Conservation (phyloP, 2,888 invertebrate genomes). For the Dugesia japonica region DNA sequence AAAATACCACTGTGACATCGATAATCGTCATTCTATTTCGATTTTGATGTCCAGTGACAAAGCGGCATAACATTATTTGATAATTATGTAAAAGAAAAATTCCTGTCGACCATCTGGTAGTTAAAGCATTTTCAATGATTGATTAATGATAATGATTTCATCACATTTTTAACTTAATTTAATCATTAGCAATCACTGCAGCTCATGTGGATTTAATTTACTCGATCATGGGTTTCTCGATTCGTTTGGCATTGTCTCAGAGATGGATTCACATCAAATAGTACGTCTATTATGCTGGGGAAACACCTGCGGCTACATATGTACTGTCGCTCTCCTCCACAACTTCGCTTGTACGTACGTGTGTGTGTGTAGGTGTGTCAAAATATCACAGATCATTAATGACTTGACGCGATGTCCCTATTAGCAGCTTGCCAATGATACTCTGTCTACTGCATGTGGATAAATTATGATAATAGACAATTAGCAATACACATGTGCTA, state of each 20-base stretch:
- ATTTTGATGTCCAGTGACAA: constrained; percentile 6
- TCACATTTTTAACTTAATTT: constrained; percentile 4
- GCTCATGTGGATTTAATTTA: constrained; percentile 16
- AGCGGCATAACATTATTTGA: not conserved
- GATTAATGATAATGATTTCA: constrained; percentile 14
- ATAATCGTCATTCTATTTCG: not conserved
- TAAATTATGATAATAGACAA: constrained; percentile 20
- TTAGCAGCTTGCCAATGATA: not conserved
- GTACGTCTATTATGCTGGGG: constrained; percentile 11
- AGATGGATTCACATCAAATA: constrained; percentile 2
- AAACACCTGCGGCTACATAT: constrained; percentile 20
- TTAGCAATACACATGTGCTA: constrained; percentile 4
- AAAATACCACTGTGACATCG: not conserved
- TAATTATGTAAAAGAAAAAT: not conserved
- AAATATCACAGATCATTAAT: not conserved
- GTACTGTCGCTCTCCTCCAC: not conserved
- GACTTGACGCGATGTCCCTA: constrained; percentile 16
- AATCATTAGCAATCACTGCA: constrained; percentile 9
- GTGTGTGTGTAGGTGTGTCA: not conserved
- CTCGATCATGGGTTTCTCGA: constrained; percentile 14
- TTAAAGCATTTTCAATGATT: constrained; percentile 1
- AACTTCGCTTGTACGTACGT: not conserved
- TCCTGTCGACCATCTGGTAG: not conserved
- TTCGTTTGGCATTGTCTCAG: constrained; percentile 2
- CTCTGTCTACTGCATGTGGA: not conserved